Conservation (phyloP, 2,888 invertebrate genomes). For the Nezara viridula region DNA sequence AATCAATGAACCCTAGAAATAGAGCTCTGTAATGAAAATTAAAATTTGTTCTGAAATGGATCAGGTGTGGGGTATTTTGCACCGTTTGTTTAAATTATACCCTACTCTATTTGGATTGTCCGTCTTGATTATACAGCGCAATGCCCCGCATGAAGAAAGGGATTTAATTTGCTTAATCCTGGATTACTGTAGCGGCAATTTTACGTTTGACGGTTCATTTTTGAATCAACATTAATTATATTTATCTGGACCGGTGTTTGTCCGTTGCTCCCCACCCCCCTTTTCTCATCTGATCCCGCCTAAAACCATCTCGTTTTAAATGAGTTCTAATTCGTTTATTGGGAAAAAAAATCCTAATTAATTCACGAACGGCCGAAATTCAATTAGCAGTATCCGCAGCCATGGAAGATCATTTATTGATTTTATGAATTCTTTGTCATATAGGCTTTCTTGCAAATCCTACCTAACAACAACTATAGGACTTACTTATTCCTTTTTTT, state of each 20-base stretch:
- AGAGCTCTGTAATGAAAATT: neutral
- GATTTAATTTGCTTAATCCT: slow-evolving; percentile 43
- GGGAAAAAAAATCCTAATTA: neutral
- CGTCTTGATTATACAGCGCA: neutral
- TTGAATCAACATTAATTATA: slow-evolving; percentile 47
- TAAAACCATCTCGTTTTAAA: neutral
- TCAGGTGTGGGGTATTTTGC: neutral
- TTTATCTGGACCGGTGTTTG: neutral
- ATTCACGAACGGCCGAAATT: neutral
- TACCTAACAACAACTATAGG: too few species aligned
- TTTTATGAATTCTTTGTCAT: neutral
- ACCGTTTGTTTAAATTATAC: neutral
- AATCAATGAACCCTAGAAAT: neutral
- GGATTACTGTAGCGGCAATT: slow-evolving; percentile 37
- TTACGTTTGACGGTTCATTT: slow-evolving; percentile 46
- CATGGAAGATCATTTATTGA: neutral
- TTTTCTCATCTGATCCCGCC: neutral
- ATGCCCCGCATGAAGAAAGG: slow-evolving; percentile 4
- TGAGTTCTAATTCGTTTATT: neutral
- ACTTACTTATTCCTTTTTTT: too few species aligned
- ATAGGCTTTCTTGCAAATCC: too few species aligned
- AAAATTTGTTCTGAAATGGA: neutral
- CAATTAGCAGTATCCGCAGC: neutral
- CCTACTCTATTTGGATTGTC: neutral
- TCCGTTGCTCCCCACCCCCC: neutral